Evolutionary conservation across 2,888 invertebrate genomes (phyloP).

Genomic region (Agrochola circellaris): DNA sequence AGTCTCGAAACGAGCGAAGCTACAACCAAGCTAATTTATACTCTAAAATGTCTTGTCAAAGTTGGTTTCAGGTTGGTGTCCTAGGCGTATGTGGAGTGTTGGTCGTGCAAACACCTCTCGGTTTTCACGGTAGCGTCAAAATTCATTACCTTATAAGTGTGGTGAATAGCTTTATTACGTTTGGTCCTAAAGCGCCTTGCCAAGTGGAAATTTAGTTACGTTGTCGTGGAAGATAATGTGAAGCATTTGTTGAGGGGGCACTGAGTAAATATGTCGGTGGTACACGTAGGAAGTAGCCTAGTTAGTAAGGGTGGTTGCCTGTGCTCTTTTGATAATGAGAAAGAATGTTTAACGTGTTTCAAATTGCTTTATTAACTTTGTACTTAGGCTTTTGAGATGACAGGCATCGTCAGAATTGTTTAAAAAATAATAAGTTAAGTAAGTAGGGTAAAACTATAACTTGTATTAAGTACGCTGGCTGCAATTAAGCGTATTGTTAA

Average conservation of each 20-base stretch:
- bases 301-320: conserved; percentile 10
- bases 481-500: neutral
- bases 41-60: conserved; percentile 18
- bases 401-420: neutral
- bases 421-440: neutral
- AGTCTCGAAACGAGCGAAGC: conserved; percentile 33
- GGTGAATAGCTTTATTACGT: conserved; percentile 65
- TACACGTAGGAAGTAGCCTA: neutral
- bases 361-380: conserved; percentile 14
- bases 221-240: conserved; percentile 53
- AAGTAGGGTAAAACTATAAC: neutral
- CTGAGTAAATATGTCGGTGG: conserved; percentile 34
- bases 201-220: conserved; percentile 58
- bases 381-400: conserved; percentile 3
- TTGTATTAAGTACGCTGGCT: neutral
- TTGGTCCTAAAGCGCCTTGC: conserved; percentile 48
- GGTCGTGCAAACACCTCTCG: conserved; percentile 59
- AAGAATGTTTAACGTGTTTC: conserved; percentile 7
- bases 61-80: conserved; percentile 29
- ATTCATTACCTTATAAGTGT: conserved; percentile 69
- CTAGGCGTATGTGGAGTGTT: conserved; percentile 38
- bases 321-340: conserved; percentile 26
- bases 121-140: conserved; percentile 65
- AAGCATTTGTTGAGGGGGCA: conserved; percentile 47
- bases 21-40: conserved; percentile 3